These are phyloP conservation scores for Lasioglossum oenotherae DNA, from an alignment of 2,888 invertebrate genomes.

Conservation along the genomic window DNA sequence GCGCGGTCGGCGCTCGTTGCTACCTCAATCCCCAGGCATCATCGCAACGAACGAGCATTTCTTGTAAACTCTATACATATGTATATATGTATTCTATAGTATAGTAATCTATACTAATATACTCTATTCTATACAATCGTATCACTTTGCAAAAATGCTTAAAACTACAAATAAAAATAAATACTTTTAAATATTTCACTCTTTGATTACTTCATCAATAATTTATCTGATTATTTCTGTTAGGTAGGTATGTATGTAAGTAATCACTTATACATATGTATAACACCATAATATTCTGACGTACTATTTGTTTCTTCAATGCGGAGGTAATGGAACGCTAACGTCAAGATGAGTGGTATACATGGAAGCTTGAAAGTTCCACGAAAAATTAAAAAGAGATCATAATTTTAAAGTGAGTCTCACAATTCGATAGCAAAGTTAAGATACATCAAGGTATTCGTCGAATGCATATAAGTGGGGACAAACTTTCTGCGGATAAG, in stretches of 20 bases:
- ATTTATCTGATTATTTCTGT: too few species aligned
- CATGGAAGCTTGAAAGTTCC: not conserved
- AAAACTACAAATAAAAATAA: too few species aligned
- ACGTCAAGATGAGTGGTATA: not conserved
- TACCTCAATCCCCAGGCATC: too few species aligned
- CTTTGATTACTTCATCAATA: too few species aligned
- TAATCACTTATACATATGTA: too few species aligned
- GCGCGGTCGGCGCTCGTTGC: too few species aligned
- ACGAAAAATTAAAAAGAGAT: not conserved
- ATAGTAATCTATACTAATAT: too few species aligned
- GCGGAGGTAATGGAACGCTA: not conserved
- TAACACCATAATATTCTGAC: not conserved
- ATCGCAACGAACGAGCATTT: too few species aligned
- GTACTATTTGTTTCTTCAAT: not conserved
- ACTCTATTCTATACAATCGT: too few species aligned
- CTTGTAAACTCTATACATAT: too few species aligned
- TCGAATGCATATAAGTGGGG: not conserved
- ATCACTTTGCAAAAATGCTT: too few species aligned
- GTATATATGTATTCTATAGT: not conserved
- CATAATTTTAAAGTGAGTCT: not conserved
- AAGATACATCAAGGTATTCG: not conserved
- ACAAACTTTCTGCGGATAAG: not conserved
- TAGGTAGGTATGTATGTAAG: not conserved
- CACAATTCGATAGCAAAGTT: not conserved
- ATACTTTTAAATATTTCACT: too few species aligned